A percentile compares a stretch with the other conserved stretches of the same genome.
Evolutionary conservation across 1,140 invertebrate species (phyloP).

Genomic region (Elymnias hypermnestra): DNA sequence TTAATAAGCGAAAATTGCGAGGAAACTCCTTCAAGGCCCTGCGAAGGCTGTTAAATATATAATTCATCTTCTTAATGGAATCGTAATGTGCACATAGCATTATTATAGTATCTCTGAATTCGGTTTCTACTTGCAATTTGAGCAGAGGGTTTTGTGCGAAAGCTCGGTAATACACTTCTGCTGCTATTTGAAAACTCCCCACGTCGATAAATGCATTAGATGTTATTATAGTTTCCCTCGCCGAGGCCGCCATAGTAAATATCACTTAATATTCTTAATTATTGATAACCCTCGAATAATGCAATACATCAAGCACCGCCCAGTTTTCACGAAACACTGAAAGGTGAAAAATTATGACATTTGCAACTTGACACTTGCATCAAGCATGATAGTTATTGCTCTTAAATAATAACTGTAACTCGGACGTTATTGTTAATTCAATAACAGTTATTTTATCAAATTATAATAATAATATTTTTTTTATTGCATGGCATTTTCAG

Average conservation of each 20-base stretch:
- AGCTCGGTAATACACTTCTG: conserved; percentile 51
- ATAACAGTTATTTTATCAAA: no score
- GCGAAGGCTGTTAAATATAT: conserved; percentile 51
- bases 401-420: no score
- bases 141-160: conserved; percentile 43
- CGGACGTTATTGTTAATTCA: no score
- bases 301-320: no score
- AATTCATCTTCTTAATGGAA: conserved; percentile 35
- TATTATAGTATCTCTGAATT: conserved; percentile 42
- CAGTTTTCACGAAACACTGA: no score
- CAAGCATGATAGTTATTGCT: no score
- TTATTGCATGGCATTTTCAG: no score
- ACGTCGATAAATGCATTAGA: conserved; percentile 34
- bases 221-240: conserved; percentile 31
- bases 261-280: no score
- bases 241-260: conserved; percentile 32
- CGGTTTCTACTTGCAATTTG: conserved; percentile 32
- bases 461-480: no score
- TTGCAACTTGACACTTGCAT: no score
- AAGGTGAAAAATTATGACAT: no score
- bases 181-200: conserved; percentile 41
- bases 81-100: conserved; percentile 36
- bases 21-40: conserved; percentile 48
- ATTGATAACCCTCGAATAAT: no score
- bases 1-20: conserved; percentile 42